Percentiles rank a stretch among this genome's conserved stretches.
Conservation (phyloP, 2,888 invertebrate genomes). For the Andrena marginata region DNA sequence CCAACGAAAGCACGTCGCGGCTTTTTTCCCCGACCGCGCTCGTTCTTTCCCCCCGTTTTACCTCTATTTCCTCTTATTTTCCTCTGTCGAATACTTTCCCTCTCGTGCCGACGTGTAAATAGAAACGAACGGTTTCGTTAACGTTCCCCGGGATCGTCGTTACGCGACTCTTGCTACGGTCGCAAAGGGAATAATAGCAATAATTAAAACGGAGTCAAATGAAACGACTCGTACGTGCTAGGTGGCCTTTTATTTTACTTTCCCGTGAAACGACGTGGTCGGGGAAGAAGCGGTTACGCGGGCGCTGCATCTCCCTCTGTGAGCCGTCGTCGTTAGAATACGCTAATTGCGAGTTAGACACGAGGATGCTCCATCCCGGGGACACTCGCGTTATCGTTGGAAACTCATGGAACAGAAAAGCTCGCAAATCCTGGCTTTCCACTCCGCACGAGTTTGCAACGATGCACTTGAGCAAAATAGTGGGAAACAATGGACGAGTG, state of each 20-base stretch:
- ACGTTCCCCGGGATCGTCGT: background rate
- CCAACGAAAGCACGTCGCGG: slow-evolving; percentile 51
- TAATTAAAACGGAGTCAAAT: slow-evolving; percentile 39
- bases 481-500: background rate
- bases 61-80: background rate
- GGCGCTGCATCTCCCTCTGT: slow-evolving; percentile 16
- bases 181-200: slow-evolving; percentile 1
- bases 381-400: slow-evolving; percentile 60
- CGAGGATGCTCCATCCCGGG: slow-evolving; percentile 60
- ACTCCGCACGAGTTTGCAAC: slow-evolving; percentile 13
- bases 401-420: slow-evolving; percentile 11
- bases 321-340: slow-evolving; percentile 71
- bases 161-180: background rate
- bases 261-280: slow-evolving; percentile 15
- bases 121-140: slow-evolving; percentile 16
- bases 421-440: slow-evolving; percentile 11
- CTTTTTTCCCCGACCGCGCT: slow-evolving; percentile 34
- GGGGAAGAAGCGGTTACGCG: slow-evolving; percentile 15
- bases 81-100: background rate
- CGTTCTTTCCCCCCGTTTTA: slow-evolving; percentile 13
- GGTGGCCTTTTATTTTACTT: background rate
- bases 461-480: slow-evolving; percentile 14
- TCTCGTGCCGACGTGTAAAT: background rate
- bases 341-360: slow-evolving; percentile 75
- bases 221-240: slow-evolving; percentile 3